phyloP scores from a whole-genome alignment of 2,113 vertebrate species.

The Paedocypris sp. region DNA sequence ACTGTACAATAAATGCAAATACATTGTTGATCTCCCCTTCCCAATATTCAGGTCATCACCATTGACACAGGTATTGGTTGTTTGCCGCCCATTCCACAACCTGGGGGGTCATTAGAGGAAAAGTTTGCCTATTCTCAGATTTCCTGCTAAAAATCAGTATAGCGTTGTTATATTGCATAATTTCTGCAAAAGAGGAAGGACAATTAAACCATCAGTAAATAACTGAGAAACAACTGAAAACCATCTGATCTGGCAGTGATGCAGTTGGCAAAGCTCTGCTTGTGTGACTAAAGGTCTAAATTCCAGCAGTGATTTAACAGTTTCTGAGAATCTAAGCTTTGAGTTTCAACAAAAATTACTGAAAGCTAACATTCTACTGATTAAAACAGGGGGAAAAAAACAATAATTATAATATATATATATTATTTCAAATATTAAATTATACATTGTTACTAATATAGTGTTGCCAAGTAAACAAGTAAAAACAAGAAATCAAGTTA shows the following conservation, averaged over 20 bases:
- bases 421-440: no score
- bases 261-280: background rate
- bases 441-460: no score
- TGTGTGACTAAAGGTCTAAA: conserved; percentile 2
- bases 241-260: background rate
- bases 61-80: conserved; percentile 11
- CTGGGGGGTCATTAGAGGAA: conserved; percentile 29
- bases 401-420: no score
- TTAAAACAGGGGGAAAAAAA: no score
- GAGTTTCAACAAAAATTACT: background rate
- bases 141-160: conserved; percentile 26
- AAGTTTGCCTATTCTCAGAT: conserved; percentile 25
- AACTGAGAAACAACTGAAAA: background rate
- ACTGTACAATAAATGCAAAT: background rate
- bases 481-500: no score
- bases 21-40: background rate
- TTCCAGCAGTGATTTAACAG: conserved; percentile 15
- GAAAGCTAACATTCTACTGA: no score
- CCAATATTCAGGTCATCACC: background rate
- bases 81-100: conserved; percentile 25
- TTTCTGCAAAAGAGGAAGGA: background rate
- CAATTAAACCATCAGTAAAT: conserved; percentile 2
- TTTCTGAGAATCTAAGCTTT: background rate
- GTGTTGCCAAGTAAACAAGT: no score
- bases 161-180: no score